Base-by-base conservation (phyloP, 2,888 invertebrate species). In the Girardia tigrina region DNA sequence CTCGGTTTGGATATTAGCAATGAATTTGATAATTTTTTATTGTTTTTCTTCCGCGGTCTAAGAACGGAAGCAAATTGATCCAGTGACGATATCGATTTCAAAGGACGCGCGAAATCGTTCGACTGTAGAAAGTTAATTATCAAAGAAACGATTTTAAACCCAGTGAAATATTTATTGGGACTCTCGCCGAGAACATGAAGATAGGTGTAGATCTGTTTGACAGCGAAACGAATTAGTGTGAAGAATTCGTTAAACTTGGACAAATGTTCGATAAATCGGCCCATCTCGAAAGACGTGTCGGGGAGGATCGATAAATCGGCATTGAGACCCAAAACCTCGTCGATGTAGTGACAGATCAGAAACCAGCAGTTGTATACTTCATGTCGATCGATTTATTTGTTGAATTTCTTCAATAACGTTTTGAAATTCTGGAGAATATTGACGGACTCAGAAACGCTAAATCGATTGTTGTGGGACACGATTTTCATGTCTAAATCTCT, bases 401-500 rank as follows among this genome's bases (percentile, higher is more conserved):
- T n/a, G n/a, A n/a, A n/a, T n/a, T n/a, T n/a, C n/a, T n/a, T n/a
- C n/a, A n/a, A n/a, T n/a, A n/a, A n/a, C n/a, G n/a, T n/a, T n/a
- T n/a, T n/a, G n/a, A n/a, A n/a, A n/a, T n/a, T n/a, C n/a, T n/a
- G n/a, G n/a, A n/a, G n/a, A n/a, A n/a, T n/a, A n/a, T n/a, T n/a
- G n/a, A n/a, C n/a, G n/a, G n/a, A n/a, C n/a, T n/a, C n/a, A n/a
- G n/a, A n/a, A n/a, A n/a, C n/a, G n/a, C n/a, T n/a, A n/a, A n/a
- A n/a, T n/a, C n/a, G n/a, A n/a, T n/a, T n/a, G n/a, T n/a, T n/a
- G n/a, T n/a, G n/a, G n/a, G 23, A 8, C 4, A 56, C 23, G 4
- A 56, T 4, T 56, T 56, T 56, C 56, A 56, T 56, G n/a, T 56
- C 56, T 56, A 56, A 56, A 56, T 56, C 56, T 20, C 56, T 56